Percentiles rank a stretch among this genome's conserved stretches.
These are phyloP conservation scores for Fregata magnificens DNA, from an alignment of 2,113 vertebrate species.

Conservation along the genomic window DNA sequence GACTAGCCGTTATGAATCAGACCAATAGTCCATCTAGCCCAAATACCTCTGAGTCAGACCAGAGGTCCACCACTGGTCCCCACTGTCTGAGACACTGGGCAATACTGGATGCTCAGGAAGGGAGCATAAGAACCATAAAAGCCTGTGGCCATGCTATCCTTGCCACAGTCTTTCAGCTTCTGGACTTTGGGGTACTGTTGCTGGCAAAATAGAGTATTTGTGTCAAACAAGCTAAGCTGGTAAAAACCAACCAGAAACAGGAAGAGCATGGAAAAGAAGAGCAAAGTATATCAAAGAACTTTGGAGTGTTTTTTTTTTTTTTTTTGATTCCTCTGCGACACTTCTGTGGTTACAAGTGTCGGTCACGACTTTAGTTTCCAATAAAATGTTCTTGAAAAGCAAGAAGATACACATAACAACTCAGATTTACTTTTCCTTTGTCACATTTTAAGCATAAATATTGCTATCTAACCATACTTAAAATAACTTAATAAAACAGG, in stretches of 20 bases:
- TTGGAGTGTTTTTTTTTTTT: neutral
- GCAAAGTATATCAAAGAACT: neutral
- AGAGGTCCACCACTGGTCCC: neutral
- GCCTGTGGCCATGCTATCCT: neutral
- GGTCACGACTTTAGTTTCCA: neutral
- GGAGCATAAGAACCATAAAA: neutral
- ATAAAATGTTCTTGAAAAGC: neutral
- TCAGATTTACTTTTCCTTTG: neutral
- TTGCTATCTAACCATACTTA: slow-evolving; percentile 14
- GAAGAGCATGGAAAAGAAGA: neutral
- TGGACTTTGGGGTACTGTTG: neutral
- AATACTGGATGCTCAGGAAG: neutral
- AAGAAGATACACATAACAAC: neutral
- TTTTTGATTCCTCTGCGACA: no score
- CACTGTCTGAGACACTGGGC: neutral
- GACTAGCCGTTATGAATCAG: neutral
- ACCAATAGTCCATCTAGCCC: neutral
- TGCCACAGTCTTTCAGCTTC: neutral
- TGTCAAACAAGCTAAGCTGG: neutral
- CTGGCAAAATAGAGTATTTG: neutral
- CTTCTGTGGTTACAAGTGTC: neutral
- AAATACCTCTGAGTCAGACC: neutral
- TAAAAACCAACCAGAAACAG: neutral
- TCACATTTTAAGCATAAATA: neutral
- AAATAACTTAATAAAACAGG: neutral